phyloP scores from a whole-genome alignment of 2,888 invertebrate genomes.

The Pomacea canaliculata region DNA sequence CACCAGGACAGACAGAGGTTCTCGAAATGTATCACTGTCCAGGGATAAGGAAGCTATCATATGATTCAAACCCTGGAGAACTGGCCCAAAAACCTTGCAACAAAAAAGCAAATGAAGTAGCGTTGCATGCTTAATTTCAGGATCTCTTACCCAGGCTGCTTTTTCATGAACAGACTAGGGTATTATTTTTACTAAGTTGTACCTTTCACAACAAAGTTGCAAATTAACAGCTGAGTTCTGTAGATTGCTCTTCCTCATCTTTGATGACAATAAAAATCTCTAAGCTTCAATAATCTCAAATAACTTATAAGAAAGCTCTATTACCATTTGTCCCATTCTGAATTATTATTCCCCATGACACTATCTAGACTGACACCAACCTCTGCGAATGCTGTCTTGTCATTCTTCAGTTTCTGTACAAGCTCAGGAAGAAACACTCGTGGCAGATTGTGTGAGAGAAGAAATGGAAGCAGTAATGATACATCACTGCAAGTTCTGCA shows the following conservation, averaged over 20 bases:
- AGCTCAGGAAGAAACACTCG: conserved; percentile 80
- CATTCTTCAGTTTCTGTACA: conserved; percentile 76
- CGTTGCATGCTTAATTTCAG: no score
- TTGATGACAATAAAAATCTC: no score
- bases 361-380: conserved; percentile 34
- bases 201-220: no score
- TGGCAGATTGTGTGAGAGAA: conserved; percentile 80
- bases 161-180: no score
- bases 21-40: conserved; percentile 78
- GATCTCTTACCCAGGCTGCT: no score
- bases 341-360: no score
- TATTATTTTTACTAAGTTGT: no score
- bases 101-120: neutral
- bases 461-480: conserved; percentile 79
- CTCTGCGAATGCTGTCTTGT: conserved; percentile 69
- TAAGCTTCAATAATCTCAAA: no score
- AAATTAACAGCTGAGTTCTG: no score
- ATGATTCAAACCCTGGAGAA: conserved; percentile 80
- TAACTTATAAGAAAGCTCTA: no score
- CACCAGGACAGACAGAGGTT: conserved; percentile 78
- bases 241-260: no score
- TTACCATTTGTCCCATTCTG: no score
- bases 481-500: conserved; percentile 64
- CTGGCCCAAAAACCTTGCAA: conserved; percentile 74
- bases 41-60: conserved; percentile 79